These are phyloP conservation scores for Ophioninae sp. DNA, from an alignment of 2,888 invertebrate genomes.

Conservation along the genomic window DNA sequence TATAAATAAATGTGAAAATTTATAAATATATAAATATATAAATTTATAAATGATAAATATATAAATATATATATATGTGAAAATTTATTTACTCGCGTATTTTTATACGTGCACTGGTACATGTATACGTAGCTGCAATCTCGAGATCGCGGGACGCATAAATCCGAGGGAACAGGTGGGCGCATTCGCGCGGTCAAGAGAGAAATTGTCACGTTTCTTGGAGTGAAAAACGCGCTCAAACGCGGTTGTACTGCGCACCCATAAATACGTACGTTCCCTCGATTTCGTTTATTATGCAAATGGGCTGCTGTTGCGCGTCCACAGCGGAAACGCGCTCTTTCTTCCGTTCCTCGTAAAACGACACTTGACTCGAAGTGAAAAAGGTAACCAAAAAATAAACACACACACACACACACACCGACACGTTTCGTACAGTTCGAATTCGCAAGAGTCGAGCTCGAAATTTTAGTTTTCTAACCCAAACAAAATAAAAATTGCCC, in stretches of 20 bases:
- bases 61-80: too few relatives aligned
- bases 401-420: too few relatives aligned
- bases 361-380: conserved; percentile 1
- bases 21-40: too few relatives aligned
- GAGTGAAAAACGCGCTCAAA: conserved; percentile 16
- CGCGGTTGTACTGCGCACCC: not conserved
- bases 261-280: not conserved
- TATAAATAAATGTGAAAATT: too few relatives aligned
- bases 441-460: too few relatives aligned
- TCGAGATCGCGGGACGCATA: conserved; percentile 27
- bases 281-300: conserved; percentile 29
- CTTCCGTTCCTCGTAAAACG: conserved; percentile 12
- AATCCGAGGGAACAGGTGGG: conserved; percentile 49
- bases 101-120: not conserved
- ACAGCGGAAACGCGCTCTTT: conserved; percentile 18
- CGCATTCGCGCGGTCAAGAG: conserved; percentile 25
- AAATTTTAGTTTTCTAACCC: too few relatives aligned
- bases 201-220: conserved; percentile 37
- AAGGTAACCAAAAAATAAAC: not conserved
- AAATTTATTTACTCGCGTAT: not conserved
- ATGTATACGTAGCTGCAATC: too few relatives aligned
- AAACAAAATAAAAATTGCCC: too few relatives aligned
- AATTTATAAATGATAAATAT: too few relatives aligned
- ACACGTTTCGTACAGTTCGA: too few relatives aligned
- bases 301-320: not conserved